A percentile compares a stretch with the other conserved stretches of the same genome.
phyloP scores from a whole-genome alignment of 2,113 vertebrate genomes.

The Alectura lathami region DNA sequence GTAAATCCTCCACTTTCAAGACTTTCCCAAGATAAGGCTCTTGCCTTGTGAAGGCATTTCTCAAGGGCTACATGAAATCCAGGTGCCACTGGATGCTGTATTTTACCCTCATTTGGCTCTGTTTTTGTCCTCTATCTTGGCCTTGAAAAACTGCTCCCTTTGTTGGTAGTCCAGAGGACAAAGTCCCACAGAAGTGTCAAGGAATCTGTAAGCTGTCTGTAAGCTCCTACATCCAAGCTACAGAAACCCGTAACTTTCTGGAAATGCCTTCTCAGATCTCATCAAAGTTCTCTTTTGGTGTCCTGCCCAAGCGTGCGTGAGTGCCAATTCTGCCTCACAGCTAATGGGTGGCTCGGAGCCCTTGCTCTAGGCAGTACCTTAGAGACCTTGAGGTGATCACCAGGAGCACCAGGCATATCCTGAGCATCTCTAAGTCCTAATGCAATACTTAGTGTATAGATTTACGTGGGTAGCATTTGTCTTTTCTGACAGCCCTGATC shows the following conservation, averaged over 20 bases:
- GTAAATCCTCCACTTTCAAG: neutral
- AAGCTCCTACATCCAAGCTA: neutral
- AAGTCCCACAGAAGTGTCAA: neutral
- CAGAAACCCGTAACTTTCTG: neutral
- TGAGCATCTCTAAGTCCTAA: neutral
- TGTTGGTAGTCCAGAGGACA: neutral
- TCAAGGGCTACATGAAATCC: neutral
- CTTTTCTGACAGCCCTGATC: neutral
- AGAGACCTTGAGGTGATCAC: neutral
- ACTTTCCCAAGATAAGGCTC: neutral
- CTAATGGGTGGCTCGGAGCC: neutral
- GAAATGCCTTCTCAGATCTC: neutral
- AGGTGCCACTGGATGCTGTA: neutral
- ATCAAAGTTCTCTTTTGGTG: neutral
- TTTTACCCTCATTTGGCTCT: neutral
- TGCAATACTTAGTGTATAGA: neutral
- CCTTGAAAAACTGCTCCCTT: neutral
- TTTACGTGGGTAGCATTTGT: neutral
- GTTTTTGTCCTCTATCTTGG: neutral
- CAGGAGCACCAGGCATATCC: neutral
- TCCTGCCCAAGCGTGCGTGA: neutral
- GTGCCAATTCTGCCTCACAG: neutral
- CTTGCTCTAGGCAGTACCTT: neutral
- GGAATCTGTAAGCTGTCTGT: neutral
- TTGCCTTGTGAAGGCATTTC: neutral